phyloP scores from a whole-genome alignment of 2,888 invertebrate genomes.

The Tortrix viridana region DNA sequence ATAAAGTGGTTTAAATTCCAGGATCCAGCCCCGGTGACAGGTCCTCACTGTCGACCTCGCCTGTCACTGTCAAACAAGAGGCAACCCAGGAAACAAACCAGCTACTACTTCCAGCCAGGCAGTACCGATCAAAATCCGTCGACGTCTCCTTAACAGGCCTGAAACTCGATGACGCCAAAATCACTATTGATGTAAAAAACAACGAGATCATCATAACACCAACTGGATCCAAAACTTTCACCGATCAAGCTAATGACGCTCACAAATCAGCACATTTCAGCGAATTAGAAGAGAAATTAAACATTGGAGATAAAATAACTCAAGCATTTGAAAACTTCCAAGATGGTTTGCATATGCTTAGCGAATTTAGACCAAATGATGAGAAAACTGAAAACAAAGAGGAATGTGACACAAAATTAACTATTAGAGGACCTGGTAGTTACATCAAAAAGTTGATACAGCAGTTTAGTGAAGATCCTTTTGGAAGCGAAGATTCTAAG shows the following conservation, averaged over 20 bases:
- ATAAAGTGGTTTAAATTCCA: constrained; percentile 58
- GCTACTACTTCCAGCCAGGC: constrained; percentile 69
- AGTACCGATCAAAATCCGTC: constrained; percentile 83
- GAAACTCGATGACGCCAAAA: constrained; percentile 69
- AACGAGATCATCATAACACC: constrained; percentile 76
- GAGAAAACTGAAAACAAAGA: constrained; percentile 53
- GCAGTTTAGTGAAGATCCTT: constrained; percentile 78
- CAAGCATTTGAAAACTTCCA: constrained; percentile 72
- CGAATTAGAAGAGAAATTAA: constrained; percentile 67
- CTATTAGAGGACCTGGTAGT: constrained; percentile 74
- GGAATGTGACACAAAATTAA: constrained; percentile 63
- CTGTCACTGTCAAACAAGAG: constrained; percentile 68
- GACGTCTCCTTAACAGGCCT: constrained; percentile 76
- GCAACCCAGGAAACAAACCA: constrained; percentile 62
- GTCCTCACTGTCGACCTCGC: constrained; percentile 72
- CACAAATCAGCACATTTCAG: constrained; percentile 56
- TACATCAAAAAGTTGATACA: constrained; percentile 79
- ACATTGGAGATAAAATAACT: constrained; percentile 67
- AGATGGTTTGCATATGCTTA: constrained; percentile 67
- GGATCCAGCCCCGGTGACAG: constrained; percentile 78
- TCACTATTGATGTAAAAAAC: constrained; percentile 72
- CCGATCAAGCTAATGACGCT: constrained; percentile 45
- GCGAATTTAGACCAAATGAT: constrained; percentile 54
- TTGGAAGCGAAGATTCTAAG: constrained; percentile 69
- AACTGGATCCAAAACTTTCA: constrained; percentile 62